phyloP scores from a whole-genome alignment of 2,113 vertebrate species.

The Athene noctua region DNA sequence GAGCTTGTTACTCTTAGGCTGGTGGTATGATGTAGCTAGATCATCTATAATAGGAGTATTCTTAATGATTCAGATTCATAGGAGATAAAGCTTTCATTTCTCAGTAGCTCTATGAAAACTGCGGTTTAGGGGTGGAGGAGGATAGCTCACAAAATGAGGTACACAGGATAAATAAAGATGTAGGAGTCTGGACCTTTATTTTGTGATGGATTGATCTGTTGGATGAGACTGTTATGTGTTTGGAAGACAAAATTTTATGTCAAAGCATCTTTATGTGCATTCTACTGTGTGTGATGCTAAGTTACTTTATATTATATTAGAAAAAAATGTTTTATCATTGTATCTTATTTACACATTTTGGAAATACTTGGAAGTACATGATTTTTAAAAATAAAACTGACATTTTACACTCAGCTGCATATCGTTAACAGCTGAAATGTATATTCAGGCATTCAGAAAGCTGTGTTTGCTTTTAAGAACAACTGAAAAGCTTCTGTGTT shows the following conservation, averaged over 20 bases:
- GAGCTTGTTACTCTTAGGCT: not conserved
- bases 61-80: not conserved
- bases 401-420: not conserved
- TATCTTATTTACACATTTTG: not conserved
- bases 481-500: not conserved
- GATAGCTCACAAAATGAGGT: not conserved
- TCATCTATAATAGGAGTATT: not conserved
- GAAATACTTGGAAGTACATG: not conserved
- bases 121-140: accelerated
- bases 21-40: not conserved
- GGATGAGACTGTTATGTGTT: not conserved
- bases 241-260: not conserved
- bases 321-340: not conserved
- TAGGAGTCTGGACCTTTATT: not conserved
- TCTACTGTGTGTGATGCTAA: not conserved
- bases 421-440: not conserved
- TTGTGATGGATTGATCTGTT: not conserved
- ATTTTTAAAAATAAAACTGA: not conserved
- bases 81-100: not conserved
- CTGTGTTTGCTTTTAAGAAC: not conserved
- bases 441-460: not conserved
- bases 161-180: not conserved
- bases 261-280: not conserved
- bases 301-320: not conserved
- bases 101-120: not conserved